A percentile compares a stretch with the other conserved stretches of the same genome.
phyloP scores from a whole-genome alignment of 2,113 vertebrate species.

The Perognathus longimembris region DNA sequence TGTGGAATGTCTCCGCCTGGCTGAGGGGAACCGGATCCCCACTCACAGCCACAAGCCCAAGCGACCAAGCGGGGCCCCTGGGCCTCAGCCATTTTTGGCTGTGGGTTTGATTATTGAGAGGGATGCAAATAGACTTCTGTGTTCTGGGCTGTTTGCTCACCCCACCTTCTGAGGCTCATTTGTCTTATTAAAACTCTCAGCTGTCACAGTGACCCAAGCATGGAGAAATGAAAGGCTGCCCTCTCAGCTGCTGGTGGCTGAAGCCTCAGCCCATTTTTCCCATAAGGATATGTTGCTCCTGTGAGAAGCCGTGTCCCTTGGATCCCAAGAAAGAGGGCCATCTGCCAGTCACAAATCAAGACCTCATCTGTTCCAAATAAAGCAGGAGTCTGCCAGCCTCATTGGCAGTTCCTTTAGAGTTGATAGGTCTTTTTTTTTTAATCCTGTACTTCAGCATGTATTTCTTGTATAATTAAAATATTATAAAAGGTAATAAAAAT shows the following conservation, averaged over 20 bases:
- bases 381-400: neutral
- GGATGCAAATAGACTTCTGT: slow-evolving; percentile 20
- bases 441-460: neutral
- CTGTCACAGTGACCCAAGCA: slow-evolving; percentile 31
- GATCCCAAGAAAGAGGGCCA: slow-evolving; percentile 37
- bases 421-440: neutral
- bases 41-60: neutral
- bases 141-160: slow-evolving; percentile 5
- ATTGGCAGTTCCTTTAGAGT: neutral
- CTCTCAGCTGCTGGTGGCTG: slow-evolving; percentile 28
- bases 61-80: neutral
- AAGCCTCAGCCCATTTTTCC: neutral
- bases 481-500: slow-evolving; percentile 51
- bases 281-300: slow-evolving; percentile 62
- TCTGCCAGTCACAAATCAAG: slow-evolving; percentile 58
- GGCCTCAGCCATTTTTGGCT: slow-evolving; percentile 45
- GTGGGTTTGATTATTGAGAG: slow-evolving; percentile 48
- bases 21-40: slow-evolving; percentile 61
- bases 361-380: slow-evolving; percentile 30
- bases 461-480: slow-evolving; percentile 54
- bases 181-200: slow-evolving; percentile 67
- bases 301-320: slow-evolving; percentile 60
- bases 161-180: slow-evolving; percentile 15
- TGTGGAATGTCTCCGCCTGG: slow-evolving; percentile 80
- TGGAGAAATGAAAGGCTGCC: neutral